Base-by-base conservation (phyloP, 2,888 invertebrate genomes). In the Notodonta ziczac region DNA sequence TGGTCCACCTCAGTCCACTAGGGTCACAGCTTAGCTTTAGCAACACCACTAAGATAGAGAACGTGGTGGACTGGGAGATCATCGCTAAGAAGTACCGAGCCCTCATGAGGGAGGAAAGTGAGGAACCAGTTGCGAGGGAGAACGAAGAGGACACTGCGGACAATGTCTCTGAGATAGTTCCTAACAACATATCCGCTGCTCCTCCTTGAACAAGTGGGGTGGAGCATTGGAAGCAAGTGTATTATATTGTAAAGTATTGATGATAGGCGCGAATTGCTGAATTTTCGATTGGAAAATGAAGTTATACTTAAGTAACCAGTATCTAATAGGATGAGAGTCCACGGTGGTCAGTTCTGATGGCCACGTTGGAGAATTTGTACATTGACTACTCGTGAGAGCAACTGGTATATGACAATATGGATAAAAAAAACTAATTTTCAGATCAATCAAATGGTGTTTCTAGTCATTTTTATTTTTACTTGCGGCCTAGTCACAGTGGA, bases 1-100 rank as follows among this genome's bases (percentile, higher is more conserved):
- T 97, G 50, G 96, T 96, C 14, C 97, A 97, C 83, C 89, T 97
- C 60, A 97, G 97, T 83, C 97, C 97, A 0, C 89, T 98, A 13
- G 97, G 98, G 40, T 97, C 97, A 0, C 97, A 97, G 84, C 89
- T 97, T 69, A 97, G 97, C 81, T 97, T 98, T 89, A 96, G 95
- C 80, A 96, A 96, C 70, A 95, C 96, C 57, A 96, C 96, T 56
- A 95, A 97, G 73, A 98, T 98, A 73, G 98, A 98, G 84, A 97
- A 97, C 80, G 97, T 98, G 8, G 97, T 97, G 2, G 98, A 98
- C 85, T 98, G 98, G 98, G 97, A 97, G 79, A 94, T 96, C 4
- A 98, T 98, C 63, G 97, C 98, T 32, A 97, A 97, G 90, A 98
- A 98, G 84, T 98, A 98, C 85, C 94, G 97, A 24, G 96, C 97